Percentiles rank a stretch among this genome's conserved stretches.
Conservation (phyloP, 1,140 invertebrate genomes). For the Diploscapter pachys region DNA sequence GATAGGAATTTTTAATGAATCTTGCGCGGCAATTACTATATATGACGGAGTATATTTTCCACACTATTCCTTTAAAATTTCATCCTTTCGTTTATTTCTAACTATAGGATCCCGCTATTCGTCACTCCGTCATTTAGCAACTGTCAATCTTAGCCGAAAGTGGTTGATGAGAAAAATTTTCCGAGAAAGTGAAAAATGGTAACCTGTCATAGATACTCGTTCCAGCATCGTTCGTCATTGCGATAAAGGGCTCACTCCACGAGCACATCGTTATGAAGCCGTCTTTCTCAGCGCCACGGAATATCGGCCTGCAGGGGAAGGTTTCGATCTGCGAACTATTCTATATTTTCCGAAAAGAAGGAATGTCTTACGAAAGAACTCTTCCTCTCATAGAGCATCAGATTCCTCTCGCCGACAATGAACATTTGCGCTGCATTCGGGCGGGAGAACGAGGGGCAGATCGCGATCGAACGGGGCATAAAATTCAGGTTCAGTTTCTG, state of each 20-base stretch:
- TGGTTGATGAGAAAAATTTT: no score
- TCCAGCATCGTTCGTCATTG: slow-evolving; percentile 56
- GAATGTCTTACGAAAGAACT: slow-evolving; percentile 1
- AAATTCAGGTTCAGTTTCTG: slow-evolving; percentile 10
- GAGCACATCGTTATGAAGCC: slow-evolving; percentile 44
- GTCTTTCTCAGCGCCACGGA: slow-evolving; percentile 45
- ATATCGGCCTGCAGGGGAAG: slow-evolving; percentile 39
- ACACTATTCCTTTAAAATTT: no score
- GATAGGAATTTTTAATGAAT: no score
- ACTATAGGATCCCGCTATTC: no score
- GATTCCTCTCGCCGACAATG: slow-evolving; percentile 38
- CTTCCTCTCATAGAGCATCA: slow-evolving; percentile 46
- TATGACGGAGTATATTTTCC: no score
- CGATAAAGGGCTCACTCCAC: slow-evolving; percentile 45
- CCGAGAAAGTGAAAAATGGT: background rate
- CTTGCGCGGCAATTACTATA: no score
- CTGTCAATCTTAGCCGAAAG: no score
- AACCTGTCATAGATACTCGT: slow-evolving; percentile 54
- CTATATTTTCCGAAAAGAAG: background rate
- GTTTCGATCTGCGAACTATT: no score
- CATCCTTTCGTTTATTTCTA: no score
- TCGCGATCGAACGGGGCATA: slow-evolving; percentile 44
- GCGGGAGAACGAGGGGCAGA: slow-evolving; percentile 44
- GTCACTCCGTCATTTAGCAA: no score
- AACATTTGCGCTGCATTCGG: slow-evolving; percentile 43